These are phyloP conservation scores for Tachina fera DNA, from an alignment of 2,888 invertebrate genomes.

Conservation along the genomic window DNA sequence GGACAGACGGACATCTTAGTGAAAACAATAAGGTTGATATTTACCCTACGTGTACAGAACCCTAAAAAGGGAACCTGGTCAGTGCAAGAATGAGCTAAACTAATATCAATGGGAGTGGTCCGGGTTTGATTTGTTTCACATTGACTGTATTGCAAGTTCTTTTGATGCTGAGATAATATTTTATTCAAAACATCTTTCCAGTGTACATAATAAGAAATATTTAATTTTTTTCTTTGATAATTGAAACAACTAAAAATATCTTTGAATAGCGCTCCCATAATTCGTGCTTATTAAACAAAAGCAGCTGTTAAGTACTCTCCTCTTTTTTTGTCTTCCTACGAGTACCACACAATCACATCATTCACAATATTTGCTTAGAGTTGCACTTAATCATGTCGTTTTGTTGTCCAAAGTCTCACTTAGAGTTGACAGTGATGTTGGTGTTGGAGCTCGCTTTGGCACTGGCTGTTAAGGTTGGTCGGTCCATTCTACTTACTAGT, in stretches of 20 bases:
- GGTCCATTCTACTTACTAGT: constrained; percentile 10
- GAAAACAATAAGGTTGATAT: too few relatives aligned
- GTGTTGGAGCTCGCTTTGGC: constrained; percentile 37
- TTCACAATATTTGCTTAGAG: constrained; percentile 72
- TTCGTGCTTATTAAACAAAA: neutral
- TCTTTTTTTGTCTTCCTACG: neutral
- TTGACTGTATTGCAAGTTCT: neutral
- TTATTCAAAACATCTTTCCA: neutral
- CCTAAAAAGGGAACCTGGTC: too few relatives aligned
- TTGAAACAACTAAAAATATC: neutral
- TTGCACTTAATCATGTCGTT: constrained; percentile 72
- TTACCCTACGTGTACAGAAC: too few relatives aligned
- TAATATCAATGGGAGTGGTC: too few relatives aligned
- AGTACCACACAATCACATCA: constrained; percentile 56
- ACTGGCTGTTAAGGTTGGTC: constrained; percentile 16
- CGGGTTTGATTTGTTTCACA: too few relatives aligned
- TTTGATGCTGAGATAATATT: neutral
- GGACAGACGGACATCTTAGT: too few relatives aligned
- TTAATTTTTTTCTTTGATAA: too few relatives aligned
- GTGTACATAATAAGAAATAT: neutral
- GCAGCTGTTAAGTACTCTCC: neutral
- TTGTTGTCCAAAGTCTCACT: constrained; percentile 71
- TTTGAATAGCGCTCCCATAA: constrained; percentile 2
- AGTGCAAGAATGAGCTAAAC: too few relatives aligned
- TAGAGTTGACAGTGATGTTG: constrained; percentile 68